Evolutionary conservation across 2,113 vertebrate species (phyloP), one percentile per base, ranked within the genome.

Genomic region (Thamnophis sirtalis): DNA sequence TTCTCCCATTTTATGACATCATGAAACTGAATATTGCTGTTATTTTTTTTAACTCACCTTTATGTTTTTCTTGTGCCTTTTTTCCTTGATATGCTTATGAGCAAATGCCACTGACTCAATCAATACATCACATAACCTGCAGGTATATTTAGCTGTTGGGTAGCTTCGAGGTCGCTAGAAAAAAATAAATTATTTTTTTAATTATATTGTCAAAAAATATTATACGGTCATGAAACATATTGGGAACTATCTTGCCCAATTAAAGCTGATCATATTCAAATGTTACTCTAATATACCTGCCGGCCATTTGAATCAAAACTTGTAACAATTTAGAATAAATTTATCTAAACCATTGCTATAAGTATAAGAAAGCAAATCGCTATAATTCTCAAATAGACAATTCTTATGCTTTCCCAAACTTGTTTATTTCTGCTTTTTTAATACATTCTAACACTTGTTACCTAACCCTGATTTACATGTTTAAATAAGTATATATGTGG

Each of bases 1-100:
- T 68, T 86, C 5, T 86, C 28, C 26, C 48, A 28, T 38, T 49
- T 24, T 53, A 87, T 38, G 88, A 80, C 10, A 43, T 7, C 10
- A 85, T 17, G 8, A 54, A 53, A 33, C 8, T 13, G 11, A 21
- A 54, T 17, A 10, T 26, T 91, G 92, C 86, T 90, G 90, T 3
- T 22, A 63, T 43, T 86, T 93, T 49, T 58, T 49, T 94, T 86
- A 92, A 95, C 96, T 97, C 92, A 99, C 99, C 98, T 97, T 98
- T 24, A 98, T 95, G 94, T 90, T 98, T 95, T 97, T 99, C 96
- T 98, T 99, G 96, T 99, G 99, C 92, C 98, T 98, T 94, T 98
- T 98, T 93, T 99, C 99, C 97, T 98, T 98, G 94, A 98, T 98
- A 93, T 99, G 99, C 91, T 98, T 98, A 96, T 98, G 97, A 86